Evolutionary conservation across 1,140 invertebrate genomes (phyloP).

Genomic region (Drosophila obscura): DNA sequence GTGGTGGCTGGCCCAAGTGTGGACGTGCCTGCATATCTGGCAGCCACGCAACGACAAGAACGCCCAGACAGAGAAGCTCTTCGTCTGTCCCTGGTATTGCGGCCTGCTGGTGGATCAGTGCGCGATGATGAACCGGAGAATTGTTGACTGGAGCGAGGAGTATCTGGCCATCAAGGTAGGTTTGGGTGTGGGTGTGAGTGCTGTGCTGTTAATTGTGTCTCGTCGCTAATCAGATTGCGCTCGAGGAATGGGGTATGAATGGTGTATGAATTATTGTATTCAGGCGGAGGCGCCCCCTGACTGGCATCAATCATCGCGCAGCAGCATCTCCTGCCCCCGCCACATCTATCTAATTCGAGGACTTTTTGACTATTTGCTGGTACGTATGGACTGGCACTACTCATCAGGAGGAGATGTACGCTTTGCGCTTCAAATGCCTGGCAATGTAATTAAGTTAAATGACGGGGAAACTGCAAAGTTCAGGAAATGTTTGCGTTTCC

Average conservation of each 20-base stretch:
- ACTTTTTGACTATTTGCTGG: conserved; percentile 48
- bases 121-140: conserved; percentile 91
- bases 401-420: conserved; percentile 25
- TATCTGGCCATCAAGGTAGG: conserved; percentile 93
- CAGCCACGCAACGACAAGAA: conserved; percentile 90
- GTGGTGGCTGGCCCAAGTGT: conserved; percentile 91
- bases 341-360: conserved; percentile 30
- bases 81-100: conserved; percentile 92
- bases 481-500: conserved; percentile 58
- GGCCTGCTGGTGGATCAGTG: conserved; percentile 93
- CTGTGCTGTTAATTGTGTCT: conserved; percentile 23
- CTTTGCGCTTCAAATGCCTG: conserved; percentile 65
- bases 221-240: conserved; percentile 28
- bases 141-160: conserved; percentile 88
- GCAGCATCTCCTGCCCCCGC: background rate
- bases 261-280: conserved; percentile 72
- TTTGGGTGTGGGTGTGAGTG: background rate
- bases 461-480: conserved; percentile 78
- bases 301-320: conserved; percentile 64
- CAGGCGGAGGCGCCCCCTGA: conserved; percentile 40
- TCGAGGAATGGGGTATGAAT: conserved; percentile 10
- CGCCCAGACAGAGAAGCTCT: conserved; percentile 91
- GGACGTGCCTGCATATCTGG: conserved; percentile 94
- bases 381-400: conserved; percentile 30
- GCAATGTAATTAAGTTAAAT: conserved; percentile 80